phyloP scores from a whole-genome alignment of 1,140 invertebrate species.

The Caenorhabditis briggsae region DNA sequence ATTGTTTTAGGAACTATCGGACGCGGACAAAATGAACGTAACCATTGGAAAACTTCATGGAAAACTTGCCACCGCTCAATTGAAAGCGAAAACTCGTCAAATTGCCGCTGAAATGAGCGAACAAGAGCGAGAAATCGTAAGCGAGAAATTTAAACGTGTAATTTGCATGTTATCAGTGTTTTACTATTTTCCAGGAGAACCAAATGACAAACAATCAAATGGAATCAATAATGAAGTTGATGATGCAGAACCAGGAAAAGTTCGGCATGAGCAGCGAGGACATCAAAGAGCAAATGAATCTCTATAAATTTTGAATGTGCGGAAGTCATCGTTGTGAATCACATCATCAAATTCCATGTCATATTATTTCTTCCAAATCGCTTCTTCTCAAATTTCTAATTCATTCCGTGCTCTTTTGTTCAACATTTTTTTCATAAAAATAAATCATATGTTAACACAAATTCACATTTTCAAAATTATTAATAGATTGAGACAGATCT shows the following conservation, averaged over 20 bases:
- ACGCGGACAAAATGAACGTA: conserved; percentile 34
- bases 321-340: not conserved
- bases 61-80: conserved; percentile 64
- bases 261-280: conserved; percentile 60
- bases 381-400: not conserved
- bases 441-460: conserved; percentile 10
- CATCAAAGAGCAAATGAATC: conserved; percentile 57
- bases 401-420: not conserved
- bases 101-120: conserved; percentile 60
- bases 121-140: conserved; percentile 52
- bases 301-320: conserved; percentile 56
- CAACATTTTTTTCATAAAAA: not conserved
- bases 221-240: conserved; percentile 61
- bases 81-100: conserved; percentile 56
- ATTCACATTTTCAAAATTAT: too few relatives aligned
- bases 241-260: conserved; percentile 63
- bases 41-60: conserved; percentile 64
- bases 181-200: conserved; percentile 54
- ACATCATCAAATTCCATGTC: not conserved
- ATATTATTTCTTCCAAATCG: not conserved
- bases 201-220: conserved; percentile 57
- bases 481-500: too few relatives aligned
- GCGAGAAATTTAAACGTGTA: not conserved
- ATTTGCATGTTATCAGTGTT: not conserved
- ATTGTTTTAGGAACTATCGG: not conserved